Base-by-base conservation (phyloP, 2,797 vertebrate genomes). In the Ataeniobius toweri region DNA sequence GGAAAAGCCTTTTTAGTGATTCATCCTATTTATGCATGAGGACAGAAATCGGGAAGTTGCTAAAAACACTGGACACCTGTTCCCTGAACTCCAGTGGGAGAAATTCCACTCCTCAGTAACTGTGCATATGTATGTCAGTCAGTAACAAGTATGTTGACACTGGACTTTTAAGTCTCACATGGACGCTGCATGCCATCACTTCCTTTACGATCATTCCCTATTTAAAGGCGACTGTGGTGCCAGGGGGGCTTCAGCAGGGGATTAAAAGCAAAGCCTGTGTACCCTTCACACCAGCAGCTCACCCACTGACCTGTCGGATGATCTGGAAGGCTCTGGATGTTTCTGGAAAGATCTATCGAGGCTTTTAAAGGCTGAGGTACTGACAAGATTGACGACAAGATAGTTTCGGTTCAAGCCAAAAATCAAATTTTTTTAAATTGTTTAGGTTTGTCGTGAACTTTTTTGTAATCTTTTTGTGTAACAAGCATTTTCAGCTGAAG, bases 1-100 rank as follows among this genome's bases (percentile, higher is more conserved):
- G 76, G 26, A 4, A 46, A 74, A 31, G 48, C 73, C 55, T 78
- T 73, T 73, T 83, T 78, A 71, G 67, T 75, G 77, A 82, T 78
- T 77, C 73, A 65, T 3, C 16, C 46, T 75, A 73, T 84, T 80
- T 80, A 68, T 84, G 81, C 76, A 73, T 82, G 6, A 81, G 73
- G 59, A 80, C 80, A 69, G 82, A 86, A 82, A 83, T 77, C 73
- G 68, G 79, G 0, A 44, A 82, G 85, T 58, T 44, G 53, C 78
- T 85, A 90, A 92, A 92, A 89, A 84, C 80, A 83, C 78, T 69
- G 73, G 75, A 13, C 92, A 93, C 90, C 92, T 93, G 92, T 92
- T 90, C 75, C 72, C 83, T 75, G 76, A 61, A 83, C 84, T 83
- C 78, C 83, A 75, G 73, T 26, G 77, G 74, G 77, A 85, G 85